Evolutionary conservation across 2,113 vertebrate genomes (phyloP).

Genomic region (Notothenia rossii): DNA sequence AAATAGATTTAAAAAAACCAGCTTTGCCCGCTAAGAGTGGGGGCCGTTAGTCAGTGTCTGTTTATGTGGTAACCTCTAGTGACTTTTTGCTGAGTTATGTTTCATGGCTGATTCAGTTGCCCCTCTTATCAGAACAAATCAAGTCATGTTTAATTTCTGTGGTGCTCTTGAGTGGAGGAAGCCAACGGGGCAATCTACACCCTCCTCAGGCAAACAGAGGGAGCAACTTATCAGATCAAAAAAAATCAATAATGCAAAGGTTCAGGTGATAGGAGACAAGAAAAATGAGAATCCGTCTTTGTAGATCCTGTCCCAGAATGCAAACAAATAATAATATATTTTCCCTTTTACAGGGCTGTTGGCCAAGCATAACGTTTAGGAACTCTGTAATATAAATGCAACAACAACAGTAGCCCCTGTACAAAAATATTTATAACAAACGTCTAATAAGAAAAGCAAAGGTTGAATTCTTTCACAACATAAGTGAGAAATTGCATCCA

Average conservation of each 20-base stretch:
- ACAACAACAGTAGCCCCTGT: background rate
- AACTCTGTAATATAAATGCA: background rate
- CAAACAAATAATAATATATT: background rate
- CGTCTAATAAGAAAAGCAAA: background rate
- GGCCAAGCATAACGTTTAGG: background rate
- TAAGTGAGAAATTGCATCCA: no score
- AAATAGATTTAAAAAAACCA: no score
- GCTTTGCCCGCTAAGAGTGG: background rate
- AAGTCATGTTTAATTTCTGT: constrained; percentile 7
- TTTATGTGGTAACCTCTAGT: background rate
- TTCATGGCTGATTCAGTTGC: constrained; percentile 7
- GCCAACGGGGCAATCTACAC: background rate
- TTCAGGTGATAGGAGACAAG: background rate
- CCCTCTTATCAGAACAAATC: constrained; percentile 2
- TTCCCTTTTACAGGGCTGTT: background rate
- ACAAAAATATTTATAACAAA: background rate
- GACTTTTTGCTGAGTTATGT: background rate
- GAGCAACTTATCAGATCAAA: constrained; percentile 12
- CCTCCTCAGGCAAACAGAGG: background rate
- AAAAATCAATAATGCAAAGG: constrained; percentile 12
- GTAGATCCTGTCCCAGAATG: background rate
- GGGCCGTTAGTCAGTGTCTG: background rate
- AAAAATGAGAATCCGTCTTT: background rate
- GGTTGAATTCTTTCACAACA: background rate
- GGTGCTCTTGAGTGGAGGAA: background rate